Evolutionary conservation across 2,888 invertebrate species (phyloP).

Genomic region (Hemithea aestivaria): DNA sequence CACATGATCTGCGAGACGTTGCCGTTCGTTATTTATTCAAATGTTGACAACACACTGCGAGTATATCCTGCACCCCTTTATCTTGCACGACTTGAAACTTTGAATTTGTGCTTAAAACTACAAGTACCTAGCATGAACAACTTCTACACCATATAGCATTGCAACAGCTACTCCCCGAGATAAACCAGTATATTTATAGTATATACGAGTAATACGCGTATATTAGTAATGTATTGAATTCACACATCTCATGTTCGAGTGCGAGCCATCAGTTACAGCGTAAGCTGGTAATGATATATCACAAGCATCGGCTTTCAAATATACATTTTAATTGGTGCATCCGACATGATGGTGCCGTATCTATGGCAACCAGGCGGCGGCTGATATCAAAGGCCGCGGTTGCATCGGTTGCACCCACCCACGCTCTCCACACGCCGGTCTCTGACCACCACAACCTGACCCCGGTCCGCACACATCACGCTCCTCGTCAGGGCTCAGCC

Average conservation of each 20-base stretch:
- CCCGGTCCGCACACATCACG: constrained; percentile 7
- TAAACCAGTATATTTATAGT: too few species aligned
- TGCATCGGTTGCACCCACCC: constrained; percentile 40
- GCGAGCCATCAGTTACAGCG: too few species aligned
- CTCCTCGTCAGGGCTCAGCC: constrained; percentile 24
- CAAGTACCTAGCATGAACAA: too few species aligned
- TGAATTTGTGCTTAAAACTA: too few species aligned
- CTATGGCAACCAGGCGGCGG: constrained; percentile 39
- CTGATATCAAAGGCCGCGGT: constrained; percentile 58
- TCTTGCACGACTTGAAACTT: too few species aligned
- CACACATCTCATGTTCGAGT: too few species aligned
- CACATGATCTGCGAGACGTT: constrained; percentile 3
- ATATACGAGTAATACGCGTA: too few species aligned
- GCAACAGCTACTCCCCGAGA: too few species aligned
- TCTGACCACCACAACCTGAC: constrained; percentile 20
- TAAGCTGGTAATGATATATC: constrained; percentile 19
- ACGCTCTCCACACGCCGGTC: constrained; percentile 22
- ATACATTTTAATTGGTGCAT: constrained; percentile 18
- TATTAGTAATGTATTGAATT: too few species aligned
- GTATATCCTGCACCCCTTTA: background rate
- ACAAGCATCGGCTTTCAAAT: constrained; percentile 11
- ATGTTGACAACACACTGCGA: background rate
- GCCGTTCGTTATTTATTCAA: constrained; percentile 10
- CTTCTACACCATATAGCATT: too few species aligned
- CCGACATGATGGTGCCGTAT: constrained; percentile 24